Evolutionary conservation across 2,888 invertebrate species (phyloP).

Genomic region (Limenitis camilla): DNA sequence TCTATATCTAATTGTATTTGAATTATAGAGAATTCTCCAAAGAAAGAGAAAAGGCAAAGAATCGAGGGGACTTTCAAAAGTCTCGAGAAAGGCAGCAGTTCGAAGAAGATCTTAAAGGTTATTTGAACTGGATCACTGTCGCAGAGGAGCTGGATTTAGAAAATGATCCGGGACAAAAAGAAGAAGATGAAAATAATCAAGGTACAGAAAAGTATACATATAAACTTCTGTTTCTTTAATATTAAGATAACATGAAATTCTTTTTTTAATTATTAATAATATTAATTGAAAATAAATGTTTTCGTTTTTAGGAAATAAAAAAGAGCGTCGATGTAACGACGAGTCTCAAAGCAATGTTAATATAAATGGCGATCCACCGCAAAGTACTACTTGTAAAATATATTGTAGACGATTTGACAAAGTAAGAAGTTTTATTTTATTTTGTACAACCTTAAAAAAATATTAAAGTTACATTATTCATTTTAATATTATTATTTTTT

Average conservation of each 20-base stretch:
- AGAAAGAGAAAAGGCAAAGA: conserved; percentile 99
- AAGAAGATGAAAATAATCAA: conserved; percentile 77
- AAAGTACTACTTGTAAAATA: conserved; percentile 74
- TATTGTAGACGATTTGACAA: conserved; percentile 63
- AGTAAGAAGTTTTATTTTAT: too few species aligned
- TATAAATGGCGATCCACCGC: conserved; percentile 49
- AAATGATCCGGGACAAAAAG: conserved; percentile 82
- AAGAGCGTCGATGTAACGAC: conserved; percentile 55
- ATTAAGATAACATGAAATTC: neutral
- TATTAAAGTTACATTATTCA: too few species aligned
- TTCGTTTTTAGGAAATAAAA: conserved; percentile 45
- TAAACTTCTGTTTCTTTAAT: neutral
- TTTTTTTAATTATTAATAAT: neutral
- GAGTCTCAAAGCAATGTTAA: conserved; percentile 57
- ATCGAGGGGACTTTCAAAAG: conserved; percentile 98
- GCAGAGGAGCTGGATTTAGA: conserved; percentile 98
- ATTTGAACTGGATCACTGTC: conserved; percentile 99
- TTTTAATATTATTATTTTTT: too few species aligned
- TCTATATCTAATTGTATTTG: neutral
- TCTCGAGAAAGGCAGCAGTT: conserved; percentile 97
- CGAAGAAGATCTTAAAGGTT: conserved; percentile 97
- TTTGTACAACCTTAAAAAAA: too few species aligned
- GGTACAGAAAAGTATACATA: too few species aligned
- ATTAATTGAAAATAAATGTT: neutral
- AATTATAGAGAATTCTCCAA: conserved; percentile 95